phyloP scores from a whole-genome alignment of 2,888 invertebrate species.

The Melanophora roralis region DNA sequence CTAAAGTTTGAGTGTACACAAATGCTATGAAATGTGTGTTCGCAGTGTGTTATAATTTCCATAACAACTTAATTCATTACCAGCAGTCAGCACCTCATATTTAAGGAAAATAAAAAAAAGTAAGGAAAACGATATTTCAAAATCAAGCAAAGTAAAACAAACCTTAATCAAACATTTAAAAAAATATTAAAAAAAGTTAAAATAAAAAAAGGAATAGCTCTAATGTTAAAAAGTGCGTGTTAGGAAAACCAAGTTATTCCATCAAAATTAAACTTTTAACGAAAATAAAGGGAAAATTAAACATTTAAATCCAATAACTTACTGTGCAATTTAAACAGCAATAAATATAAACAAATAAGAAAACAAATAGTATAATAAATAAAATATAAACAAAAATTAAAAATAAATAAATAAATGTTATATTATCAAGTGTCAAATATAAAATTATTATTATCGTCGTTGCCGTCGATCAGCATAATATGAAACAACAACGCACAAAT shows the following conservation, averaged over 20 bases:
- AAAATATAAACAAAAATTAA: constrained; percentile 6
- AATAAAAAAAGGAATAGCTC: background rate
- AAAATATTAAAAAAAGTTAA: constrained; percentile 24
- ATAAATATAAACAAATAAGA: background rate
- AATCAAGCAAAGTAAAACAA: background rate
- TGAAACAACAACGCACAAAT: constrained; percentile 51
- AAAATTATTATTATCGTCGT: constrained; percentile 23
- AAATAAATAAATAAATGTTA: constrained; percentile 36
- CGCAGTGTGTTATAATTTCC: constrained; percentile 56
- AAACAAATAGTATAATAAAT: too few relatives aligned
- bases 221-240: constrained; percentile 21
- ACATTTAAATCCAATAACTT: background rate
- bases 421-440: constrained; percentile 46
- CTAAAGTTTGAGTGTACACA: constrained; percentile 31
- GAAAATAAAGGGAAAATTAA: background rate
- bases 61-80: constrained; percentile 61
- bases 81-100: background rate
- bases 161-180: constrained; percentile 37
- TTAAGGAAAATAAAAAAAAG: background rate
- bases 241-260: too few relatives aligned
- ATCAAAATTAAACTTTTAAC: too few relatives aligned
- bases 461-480: constrained; percentile 53
- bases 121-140: background rate
- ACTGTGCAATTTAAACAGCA: background rate
- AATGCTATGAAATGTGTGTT: constrained; percentile 31